phyloP scores from a whole-genome alignment of 2,113 vertebrate species.

The Prionailurus viverrinus region DNA sequence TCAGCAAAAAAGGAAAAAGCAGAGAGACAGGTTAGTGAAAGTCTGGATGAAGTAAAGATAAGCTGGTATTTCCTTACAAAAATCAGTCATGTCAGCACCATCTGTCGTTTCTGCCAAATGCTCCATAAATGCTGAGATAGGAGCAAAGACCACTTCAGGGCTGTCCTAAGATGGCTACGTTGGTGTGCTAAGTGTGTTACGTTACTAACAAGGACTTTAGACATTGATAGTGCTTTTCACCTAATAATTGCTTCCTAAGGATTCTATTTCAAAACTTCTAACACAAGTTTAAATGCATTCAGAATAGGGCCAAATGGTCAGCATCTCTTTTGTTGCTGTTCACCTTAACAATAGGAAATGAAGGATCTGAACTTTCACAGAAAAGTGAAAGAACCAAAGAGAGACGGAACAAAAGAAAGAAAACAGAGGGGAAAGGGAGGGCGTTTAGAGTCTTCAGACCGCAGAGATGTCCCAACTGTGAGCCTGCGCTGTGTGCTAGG shows the following conservation, averaged over 20 bases:
- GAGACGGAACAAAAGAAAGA: background rate
- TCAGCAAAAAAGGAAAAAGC: background rate
- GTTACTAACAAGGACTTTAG: background rate
- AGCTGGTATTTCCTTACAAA: background rate
- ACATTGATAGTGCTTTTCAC: background rate
- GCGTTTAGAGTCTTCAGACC: background rate
- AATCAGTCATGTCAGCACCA: background rate
- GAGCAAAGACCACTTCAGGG: background rate
- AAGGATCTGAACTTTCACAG: background rate
- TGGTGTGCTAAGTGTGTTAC: background rate
- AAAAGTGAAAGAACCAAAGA: background rate
- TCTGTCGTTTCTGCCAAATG: background rate
- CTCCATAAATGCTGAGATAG: background rate
- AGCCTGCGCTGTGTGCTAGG: background rate
- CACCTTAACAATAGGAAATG: background rate
- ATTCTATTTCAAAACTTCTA: slow-evolving; percentile 22
- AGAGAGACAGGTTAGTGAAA: background rate
- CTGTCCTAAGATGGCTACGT: background rate
- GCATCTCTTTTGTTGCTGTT: background rate
- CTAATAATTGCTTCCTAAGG: background rate
- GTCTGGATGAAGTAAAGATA: background rate
- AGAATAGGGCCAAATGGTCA: background rate
- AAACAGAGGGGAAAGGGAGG: background rate
- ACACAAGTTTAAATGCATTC: background rate
- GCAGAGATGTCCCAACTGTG: background rate